Base-by-base conservation (phyloP, 2,113 vertebrate species). In the Toxotes jaculatrix region DNA sequence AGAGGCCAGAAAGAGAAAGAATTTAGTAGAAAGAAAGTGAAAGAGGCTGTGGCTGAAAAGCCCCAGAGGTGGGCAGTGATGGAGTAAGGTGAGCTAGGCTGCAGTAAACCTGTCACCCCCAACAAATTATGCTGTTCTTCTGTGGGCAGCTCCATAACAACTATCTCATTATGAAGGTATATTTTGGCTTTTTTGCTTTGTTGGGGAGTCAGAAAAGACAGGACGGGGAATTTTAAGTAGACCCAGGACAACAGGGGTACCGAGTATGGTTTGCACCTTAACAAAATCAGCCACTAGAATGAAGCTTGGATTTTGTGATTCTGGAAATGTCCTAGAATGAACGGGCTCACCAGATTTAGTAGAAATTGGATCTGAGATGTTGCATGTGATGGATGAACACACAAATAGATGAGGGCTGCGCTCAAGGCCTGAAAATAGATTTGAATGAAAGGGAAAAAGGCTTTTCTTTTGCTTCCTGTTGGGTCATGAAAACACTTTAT, bases 31-130 rank as follows among this genome's bases (percentile, higher is more conserved):
- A 13, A 68, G 42, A 10, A 45, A 57, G 34, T 11, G 49, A 51
- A 77, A 27, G 53, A 49, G 7, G 23, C 60, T 45, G 31, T 64
- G 27, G 7, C 17, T 17, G 27, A 53, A 68, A 61, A 65, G 13
- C 7, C 31, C 31, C 36, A 23, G 23, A 64, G 68, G 66, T 38
- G 42, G 55, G 79, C 55, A 40, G 32, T 77, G 77, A 85, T 79
- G 56, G 49, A 82, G 64, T 27, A 6, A 61, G 34, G 21, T 1
- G 14, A 78, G 61, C 60, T 12, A 49, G 65, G 67, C 11, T 0
- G 83, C 74, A 36, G 53, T n/a, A 75, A 88, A 88, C 9, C 69
- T 74, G 81, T 38, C 62, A 55, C 5, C 62, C 16, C 1, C 57
- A 31, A 42, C 66, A 60, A 79, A 82, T 71, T 12, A 61, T 49